These are phyloP conservation scores for Aspiorhynchus laticeps DNA, from an alignment of 2,113 vertebrate genomes.

Conservation along the genomic window DNA sequence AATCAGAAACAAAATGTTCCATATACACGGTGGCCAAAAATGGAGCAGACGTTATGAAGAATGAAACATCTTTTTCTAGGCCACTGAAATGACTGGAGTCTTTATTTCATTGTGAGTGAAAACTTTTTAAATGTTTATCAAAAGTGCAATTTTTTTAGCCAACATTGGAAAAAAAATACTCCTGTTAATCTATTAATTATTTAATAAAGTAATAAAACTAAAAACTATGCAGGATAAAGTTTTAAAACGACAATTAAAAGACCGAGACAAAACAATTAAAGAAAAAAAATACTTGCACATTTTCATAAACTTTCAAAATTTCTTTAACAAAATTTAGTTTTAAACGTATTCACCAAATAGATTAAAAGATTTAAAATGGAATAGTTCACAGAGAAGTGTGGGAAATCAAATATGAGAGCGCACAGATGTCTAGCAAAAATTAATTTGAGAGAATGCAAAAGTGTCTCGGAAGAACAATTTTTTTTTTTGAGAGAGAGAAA, in stretches of 20 bases:
- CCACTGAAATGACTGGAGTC: not conserved
- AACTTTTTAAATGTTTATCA: not conserved
- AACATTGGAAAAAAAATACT: not conserved
- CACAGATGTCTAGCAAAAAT: not conserved
- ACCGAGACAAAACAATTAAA: constrained; percentile 1
- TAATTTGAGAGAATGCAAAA: not conserved
- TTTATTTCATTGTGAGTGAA: constrained; percentile 6
- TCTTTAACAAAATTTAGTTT: not conserved
- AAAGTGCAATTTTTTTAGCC: not conserved
- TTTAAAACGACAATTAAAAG: not conserved
- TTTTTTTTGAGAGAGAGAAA: not conserved
- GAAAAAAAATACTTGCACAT: not conserved
- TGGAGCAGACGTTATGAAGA: not conserved
- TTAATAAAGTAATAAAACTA: not conserved
- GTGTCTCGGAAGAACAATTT: not conserved
- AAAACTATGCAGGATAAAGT: not conserved
- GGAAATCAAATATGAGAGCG: not conserved
- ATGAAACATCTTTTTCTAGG: not conserved
- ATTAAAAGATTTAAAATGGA: not conserved
- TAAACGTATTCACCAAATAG: not conserved
- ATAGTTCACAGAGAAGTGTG: not conserved
- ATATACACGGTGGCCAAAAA: not conserved
- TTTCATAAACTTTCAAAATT: not conserved
- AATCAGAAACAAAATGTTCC: not conserved
- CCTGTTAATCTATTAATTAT: not conserved